Conservation (phyloP, 2,113 vertebrate genomes). For the Mandrillus leucophaeus region DNA sequence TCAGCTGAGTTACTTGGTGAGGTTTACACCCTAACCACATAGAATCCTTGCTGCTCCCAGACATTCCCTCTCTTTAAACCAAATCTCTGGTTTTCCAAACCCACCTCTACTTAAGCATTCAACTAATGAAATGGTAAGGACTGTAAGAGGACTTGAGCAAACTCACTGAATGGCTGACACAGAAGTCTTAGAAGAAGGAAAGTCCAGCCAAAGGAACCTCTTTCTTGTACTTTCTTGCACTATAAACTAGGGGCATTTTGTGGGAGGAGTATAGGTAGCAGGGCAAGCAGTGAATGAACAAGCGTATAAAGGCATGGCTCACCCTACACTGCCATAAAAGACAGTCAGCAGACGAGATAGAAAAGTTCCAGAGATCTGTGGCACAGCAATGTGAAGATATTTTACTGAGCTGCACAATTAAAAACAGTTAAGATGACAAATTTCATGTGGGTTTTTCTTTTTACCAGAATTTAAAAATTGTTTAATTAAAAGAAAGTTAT, state of each 20-base stretch:
- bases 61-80: background rate
- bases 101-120: background rate
- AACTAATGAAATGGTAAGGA: background rate
- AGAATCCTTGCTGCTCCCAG: background rate
- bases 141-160: background rate
- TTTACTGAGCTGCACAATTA: background rate
- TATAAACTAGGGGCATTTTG: background rate
- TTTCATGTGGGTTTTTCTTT: background rate
- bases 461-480: background rate
- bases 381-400: background rate
- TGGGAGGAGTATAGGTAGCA: background rate
- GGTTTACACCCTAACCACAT: background rate
- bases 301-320: background rate
- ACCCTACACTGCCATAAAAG: background rate
- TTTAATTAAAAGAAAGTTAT: background rate
- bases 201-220: background rate
- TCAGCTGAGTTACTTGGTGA: background rate
- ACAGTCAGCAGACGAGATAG: too few relatives aligned
- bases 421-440: background rate
- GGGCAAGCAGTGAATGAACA: background rate
- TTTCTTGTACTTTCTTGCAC: background rate
- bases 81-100: background rate
- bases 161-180: background rate
- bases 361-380: background rate
- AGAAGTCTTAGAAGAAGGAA: background rate